Percentiles rank a stretch among this genome's conserved stretches.
These are phyloP conservation scores for Leptatherina wallacei DNA, from an alignment of 2,797 vertebrate species.

Conservation along the genomic window DNA sequence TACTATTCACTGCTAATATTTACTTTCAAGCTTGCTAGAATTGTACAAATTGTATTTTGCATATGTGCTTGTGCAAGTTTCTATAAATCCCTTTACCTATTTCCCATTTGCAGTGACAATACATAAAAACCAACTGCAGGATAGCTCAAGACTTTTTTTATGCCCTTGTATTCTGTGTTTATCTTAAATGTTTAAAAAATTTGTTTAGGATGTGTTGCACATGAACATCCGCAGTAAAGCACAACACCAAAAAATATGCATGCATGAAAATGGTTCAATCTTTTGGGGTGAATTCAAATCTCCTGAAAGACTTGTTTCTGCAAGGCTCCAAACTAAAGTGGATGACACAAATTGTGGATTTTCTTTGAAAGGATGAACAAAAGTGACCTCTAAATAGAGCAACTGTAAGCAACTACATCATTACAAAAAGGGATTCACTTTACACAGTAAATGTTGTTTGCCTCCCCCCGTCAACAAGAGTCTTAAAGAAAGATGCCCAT, in stretches of 20 bases:
- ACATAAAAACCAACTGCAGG: neutral
- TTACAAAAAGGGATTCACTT: conserved; percentile 28
- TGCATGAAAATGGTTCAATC: neutral
- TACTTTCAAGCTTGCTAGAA: too few species aligned
- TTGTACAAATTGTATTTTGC: too few species aligned
- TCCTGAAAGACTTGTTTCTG: neutral
- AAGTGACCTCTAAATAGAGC: conserved; percentile 15
- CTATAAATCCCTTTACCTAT: neutral
- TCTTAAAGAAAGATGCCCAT: neutral
- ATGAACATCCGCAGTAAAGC: neutral
- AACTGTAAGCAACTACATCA: conserved; percentile 3
- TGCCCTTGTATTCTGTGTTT: neutral
- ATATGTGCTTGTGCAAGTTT: too few species aligned
- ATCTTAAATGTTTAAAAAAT: conserved; percentile 1
- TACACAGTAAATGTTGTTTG: neutral
- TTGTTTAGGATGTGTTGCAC: neutral
- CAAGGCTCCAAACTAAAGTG: neutral
- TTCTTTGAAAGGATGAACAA: conserved; percentile 20
- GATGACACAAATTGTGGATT: neutral
- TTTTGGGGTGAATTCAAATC: neutral
- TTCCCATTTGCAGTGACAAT: too few species aligned
- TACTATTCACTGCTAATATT: too few species aligned
- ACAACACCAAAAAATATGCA: neutral
- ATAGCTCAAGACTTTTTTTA: neutral
- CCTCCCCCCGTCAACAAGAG: neutral